Evolutionary conservation across 2,797 vertebrate genomes (phyloP), one percentile per base, ranked within the genome.

Genomic region (Anguilla megastoma): DNA sequence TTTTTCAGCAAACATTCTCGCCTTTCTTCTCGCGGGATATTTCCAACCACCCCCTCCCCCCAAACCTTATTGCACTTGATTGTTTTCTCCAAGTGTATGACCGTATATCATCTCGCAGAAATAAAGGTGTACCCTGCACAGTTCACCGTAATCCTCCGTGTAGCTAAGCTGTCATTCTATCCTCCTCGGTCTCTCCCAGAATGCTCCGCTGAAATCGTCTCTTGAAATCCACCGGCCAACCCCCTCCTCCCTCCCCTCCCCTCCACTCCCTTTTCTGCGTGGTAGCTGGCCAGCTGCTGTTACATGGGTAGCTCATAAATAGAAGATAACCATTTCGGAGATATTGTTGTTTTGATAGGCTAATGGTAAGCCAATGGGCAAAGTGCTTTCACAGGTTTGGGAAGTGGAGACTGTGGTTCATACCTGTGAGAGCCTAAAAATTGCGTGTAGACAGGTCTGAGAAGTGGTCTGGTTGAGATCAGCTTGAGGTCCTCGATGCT

Each of bases 301-400:
- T 85, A 30, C 84, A 56, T 10, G 14, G 50, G 33, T 85, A 58
- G 84, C 52, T 56, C 41, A 48, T 80, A 80, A 80, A 80, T 80
- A 80, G 76, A 80, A 80, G 76, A 80, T 80, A 24, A 80, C 76
- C 76, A 80, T 80, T 80, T 80, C 48, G 76, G 76, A 80, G 76
- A 48, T 80, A 80, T 48, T 80, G 41, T 48, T 50, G 24, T 80
- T 48, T 80, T 48, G 18, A 80, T 80, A 24, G 16, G 41, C 41
- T 48, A 0, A 50, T 24, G 3, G 76, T 80, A 48, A 45, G 21
- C 21, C 10, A 48, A n/a, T 48, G 45, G 21, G 5, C 48, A 9
- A 48, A 12, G 18, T 18, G 14, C 41, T 48, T 48, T n/a, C 5
- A 1, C 41, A 48, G 36, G 16, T 18, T 56, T 76, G 33, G 12